Base-by-base conservation (phyloP, 2,888 invertebrate species). In the Cactoblastis cactorum region DNA sequence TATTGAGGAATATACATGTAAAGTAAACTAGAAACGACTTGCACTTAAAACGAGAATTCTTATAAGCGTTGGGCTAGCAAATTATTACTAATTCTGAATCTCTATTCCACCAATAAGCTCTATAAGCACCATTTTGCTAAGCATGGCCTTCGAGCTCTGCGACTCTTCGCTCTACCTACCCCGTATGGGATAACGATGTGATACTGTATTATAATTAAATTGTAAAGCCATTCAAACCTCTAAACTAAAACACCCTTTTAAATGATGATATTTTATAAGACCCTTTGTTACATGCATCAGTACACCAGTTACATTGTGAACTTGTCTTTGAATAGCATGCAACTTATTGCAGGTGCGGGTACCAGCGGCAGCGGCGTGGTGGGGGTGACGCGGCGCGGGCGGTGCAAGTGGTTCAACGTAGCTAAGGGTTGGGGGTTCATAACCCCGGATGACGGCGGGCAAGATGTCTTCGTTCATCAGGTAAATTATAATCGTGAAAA, bases 371-470 rank as follows among this genome's bases (percentile, higher is more conserved):
- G 67, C 57, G 74, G 74, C 48, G 91, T 91, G 58, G 90, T 85
- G 60, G 91, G 90, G 58, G 92, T 93, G 65, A 90, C 92, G 66
- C 91, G 95, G 59, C 91, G 92, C 74, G 96, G 96, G 54, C 93
- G 93, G 77, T 97, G 97, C 91, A 97, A 97, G 91, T 97, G 97
- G 97, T 97, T 97, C 88, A 97, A 97, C 86, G 97, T 97, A 58
- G 96, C 96, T 65, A 97, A 97, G 85, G 97, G 97, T 55, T 97
- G 96, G 96, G 97, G 97, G 57, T 97, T 97, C 86, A 94, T 97
- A 74, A 96, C 96, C 57, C 97, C 97, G 41, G 94, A 95, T 69
- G 97, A 97, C 79, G 96, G 95, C 39, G 94, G 95, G 6, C 95
- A 95, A 80, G 97, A 97, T 80, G 96, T 97, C 56, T 97, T 97